Conservation (phyloP, 2,888 invertebrate genomes). For the Tupiocoris notatus region DNA sequence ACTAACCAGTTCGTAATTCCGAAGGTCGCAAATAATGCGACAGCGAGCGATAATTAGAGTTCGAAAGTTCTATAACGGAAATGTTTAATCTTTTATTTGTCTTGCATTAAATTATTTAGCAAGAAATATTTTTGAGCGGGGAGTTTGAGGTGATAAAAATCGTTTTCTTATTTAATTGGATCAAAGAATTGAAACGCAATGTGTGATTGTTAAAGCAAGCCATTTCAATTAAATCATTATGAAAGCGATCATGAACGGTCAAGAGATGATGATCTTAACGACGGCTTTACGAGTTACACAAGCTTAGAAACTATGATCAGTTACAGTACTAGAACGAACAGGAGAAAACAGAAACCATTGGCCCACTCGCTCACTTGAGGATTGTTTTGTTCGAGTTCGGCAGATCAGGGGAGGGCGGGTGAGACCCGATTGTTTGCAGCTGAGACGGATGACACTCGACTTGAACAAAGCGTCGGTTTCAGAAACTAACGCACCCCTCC, state of each 20-base stretch:
- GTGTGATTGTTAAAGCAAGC: too few relatives aligned
- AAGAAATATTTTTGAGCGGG: too few relatives aligned
- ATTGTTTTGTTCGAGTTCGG: conserved; percentile 28
- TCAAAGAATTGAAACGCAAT: too few relatives aligned
- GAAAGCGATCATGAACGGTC: not conserved
- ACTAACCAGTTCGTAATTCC: too few relatives aligned
- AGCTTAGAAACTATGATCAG: not conserved
- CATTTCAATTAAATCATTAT: too few relatives aligned
- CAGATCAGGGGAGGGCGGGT: not conserved
- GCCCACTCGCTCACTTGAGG: conserved; percentile 2
- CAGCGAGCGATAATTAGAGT: too few relatives aligned
- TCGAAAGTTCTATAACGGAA: too few relatives aligned
- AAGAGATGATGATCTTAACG: not conserved
- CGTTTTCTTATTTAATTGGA: too few relatives aligned
- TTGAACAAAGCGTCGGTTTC: conserved; percentile 16
- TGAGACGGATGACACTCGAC: conserved; percentile 30
- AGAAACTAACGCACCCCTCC: not conserved
- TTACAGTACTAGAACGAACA: not conserved
- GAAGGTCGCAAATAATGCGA: too few relatives aligned
- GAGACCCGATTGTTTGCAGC: conserved; percentile 10
- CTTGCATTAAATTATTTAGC: too few relatives aligned
- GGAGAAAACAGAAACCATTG: conserved; percentile 5
- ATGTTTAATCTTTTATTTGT: too few relatives aligned
- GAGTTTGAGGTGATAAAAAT: too few relatives aligned
- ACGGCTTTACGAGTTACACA: not conserved